Percentiles rank a stretch among this genome's conserved stretches.
Conservation (phyloP, 2,797 vertebrate species). For the Amblyopsis hoosieri region DNA sequence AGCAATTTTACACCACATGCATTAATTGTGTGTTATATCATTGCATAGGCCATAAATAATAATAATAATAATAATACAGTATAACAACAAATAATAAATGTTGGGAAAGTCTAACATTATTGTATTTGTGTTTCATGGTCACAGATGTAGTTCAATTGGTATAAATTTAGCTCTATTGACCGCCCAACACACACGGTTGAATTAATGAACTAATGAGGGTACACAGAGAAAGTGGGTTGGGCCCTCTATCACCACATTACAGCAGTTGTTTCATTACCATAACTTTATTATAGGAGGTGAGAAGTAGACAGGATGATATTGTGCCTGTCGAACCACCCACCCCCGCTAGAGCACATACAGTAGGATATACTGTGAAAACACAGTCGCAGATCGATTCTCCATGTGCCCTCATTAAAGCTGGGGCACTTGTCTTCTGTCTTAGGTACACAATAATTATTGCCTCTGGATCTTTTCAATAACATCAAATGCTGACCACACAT, state of each 20-base stretch:
- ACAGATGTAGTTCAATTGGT: too few relatives aligned
- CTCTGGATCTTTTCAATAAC: conserved; percentile 32
- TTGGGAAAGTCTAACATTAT: too few relatives aligned
- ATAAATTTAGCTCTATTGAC: conserved; percentile 32
- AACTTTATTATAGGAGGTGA: conserved; percentile 47
- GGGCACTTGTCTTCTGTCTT: conserved; percentile 25
- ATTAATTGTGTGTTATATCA: too few relatives aligned
- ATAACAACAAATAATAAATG: too few relatives aligned
- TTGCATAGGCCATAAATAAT: too few relatives aligned
- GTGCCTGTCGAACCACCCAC: conserved; percentile 46
- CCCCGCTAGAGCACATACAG: conserved; percentile 38
- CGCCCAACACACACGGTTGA: conserved; percentile 18
- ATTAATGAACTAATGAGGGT: conserved; percentile 16
- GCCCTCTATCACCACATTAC: conserved; percentile 30
- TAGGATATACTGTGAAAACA: conserved; percentile 26
- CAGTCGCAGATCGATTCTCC: conserved; percentile 40
- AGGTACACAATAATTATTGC: conserved; percentile 45
- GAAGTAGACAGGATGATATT: conserved; percentile 47
- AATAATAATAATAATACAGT: too few relatives aligned
- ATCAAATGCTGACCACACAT: conserved; percentile 30
- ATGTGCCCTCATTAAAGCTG: conserved; percentile 41
- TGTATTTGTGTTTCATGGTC: neutral
- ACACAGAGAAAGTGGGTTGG: conserved; percentile 23
- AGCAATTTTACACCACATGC: too few relatives aligned
- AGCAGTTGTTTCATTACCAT: conserved; percentile 43